Conservation (phyloP, 2,888 invertebrate genomes). For the Eupelmus urozonus region DNA sequence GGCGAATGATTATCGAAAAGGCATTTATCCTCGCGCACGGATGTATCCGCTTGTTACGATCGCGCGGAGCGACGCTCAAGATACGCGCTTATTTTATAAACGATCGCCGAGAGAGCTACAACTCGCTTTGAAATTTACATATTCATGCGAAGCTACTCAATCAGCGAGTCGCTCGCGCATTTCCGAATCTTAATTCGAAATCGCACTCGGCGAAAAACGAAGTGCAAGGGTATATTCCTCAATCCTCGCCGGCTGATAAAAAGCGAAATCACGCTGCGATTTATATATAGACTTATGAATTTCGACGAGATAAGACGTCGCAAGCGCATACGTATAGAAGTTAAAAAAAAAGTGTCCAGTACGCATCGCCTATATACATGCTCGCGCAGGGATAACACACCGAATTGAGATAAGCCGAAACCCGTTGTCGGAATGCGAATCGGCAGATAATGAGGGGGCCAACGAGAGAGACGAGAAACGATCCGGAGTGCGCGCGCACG, state of each 20-base stretch:
- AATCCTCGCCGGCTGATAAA: no score
- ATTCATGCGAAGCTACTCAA: constrained; percentile 48
- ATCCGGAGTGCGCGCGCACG: neutral
- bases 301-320: neutral
- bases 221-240: no score
- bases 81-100: constrained; percentile 12
- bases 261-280: neutral
- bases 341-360: constrained; percentile 13
- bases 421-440: constrained; percentile 66
- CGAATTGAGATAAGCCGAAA: constrained; percentile 64
- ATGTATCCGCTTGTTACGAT: constrained; percentile 28
- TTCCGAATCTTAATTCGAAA: constrained; percentile 45
- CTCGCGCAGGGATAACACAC: neutral
- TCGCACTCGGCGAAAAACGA: constrained; percentile 38
- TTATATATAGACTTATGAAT: neutral
- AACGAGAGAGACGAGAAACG: constrained; percentile 29
- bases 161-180: constrained; percentile 12
- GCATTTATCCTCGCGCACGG: constrained; percentile 24
- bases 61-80: neutral
- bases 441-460: constrained; percentile 62
- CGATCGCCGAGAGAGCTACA: constrained; percentile 3
- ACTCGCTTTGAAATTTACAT: constrained; percentile 41
- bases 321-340: neutral
- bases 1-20: constrained; percentile 31
- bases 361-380: neutral